These are phyloP conservation scores for Pocillopora meandrina DNA, from an alignment of 92 coral and sea anemone genomes.

Conservation along the genomic window DNA sequence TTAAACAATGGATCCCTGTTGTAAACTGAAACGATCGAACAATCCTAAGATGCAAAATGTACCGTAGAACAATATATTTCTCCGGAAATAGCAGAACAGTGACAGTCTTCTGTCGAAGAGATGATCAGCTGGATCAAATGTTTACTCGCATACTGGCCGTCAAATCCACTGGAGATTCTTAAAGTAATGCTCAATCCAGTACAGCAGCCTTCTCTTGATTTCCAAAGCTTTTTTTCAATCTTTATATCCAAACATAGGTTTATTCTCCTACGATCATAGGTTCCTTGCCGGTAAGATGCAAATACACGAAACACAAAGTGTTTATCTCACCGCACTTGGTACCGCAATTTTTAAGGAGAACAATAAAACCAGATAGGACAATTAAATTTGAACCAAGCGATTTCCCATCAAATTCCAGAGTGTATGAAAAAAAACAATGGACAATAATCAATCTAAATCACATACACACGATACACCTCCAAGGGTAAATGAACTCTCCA, in stretches of 20 bases:
- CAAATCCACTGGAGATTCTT: neutral
- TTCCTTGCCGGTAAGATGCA: too few species aligned
- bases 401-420: neutral
- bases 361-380: neutral
- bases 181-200: too few species aligned
- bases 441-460: neutral
- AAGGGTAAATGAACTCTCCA: neutral
- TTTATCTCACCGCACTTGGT: neutral
- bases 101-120: neutral
- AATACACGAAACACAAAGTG: too few species aligned
- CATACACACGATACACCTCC: neutral
- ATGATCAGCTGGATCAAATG: neutral
- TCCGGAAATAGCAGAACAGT: neutral
- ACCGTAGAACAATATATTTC: neutral
- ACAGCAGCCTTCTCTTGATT: neutral
- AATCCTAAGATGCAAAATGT: too few species aligned
- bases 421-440: conserved; percentile 1
- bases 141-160: neutral
- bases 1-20: neutral
- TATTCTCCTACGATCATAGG: too few species aligned
- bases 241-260: too few species aligned
- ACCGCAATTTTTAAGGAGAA: neutral
- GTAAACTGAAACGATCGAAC: neutral
- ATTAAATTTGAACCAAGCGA: conserved; percentile 10
- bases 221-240: too few species aligned